phyloP scores from a whole-genome alignment of 2,113 vertebrate genomes.

The Todiramphus saurophagus region DNA sequence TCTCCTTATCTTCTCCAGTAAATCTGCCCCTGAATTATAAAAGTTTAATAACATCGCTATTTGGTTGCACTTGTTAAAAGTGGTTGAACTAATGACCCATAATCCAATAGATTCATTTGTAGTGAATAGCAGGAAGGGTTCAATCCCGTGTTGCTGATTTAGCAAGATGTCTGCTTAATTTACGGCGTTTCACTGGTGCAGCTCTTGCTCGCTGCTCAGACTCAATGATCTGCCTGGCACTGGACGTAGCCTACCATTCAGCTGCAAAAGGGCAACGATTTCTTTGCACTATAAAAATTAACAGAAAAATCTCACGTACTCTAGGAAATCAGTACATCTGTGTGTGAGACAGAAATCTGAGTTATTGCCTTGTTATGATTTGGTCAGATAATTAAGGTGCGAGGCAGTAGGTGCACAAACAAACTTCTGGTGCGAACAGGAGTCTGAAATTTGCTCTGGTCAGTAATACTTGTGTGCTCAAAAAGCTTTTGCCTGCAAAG shows the following conservation, averaged over 20 bases:
- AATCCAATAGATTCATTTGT: not conserved
- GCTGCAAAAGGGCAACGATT: not conserved
- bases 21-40: constrained; percentile 23
- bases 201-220: not conserved
- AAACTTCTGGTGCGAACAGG: not conserved
- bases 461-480: not conserved
- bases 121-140: not conserved
- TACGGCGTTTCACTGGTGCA: not conserved
- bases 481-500: not conserved
- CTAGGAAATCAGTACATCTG: not conserved
- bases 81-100: constrained; percentile 35
- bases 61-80: constrained; percentile 6
- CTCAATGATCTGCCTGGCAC: not conserved
- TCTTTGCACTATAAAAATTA: not conserved
- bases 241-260: not conserved
- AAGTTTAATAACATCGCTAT: constrained; percentile 42
- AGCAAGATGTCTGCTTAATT: not conserved
- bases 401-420: not conserved
- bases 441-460: not conserved
- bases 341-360: not conserved
- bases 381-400: not conserved
- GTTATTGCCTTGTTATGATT: not conserved
- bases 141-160: not conserved
- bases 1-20: constrained; percentile 30
- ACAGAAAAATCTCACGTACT: not conserved